Conservation (phyloP, 2,797 vertebrate species). For the Leptoclinus maculatus region DNA sequence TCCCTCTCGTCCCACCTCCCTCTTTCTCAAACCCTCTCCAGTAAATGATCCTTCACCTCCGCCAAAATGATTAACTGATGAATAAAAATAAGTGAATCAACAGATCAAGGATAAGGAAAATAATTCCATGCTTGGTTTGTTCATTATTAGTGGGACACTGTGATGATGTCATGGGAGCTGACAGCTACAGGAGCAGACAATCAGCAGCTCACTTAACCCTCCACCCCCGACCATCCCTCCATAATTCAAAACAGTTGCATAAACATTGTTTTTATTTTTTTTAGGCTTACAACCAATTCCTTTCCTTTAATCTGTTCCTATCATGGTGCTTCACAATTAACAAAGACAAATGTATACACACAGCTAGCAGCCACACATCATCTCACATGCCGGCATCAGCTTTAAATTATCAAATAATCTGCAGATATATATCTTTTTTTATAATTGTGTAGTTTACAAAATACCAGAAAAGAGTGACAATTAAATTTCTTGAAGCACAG, state of each 20-base stretch:
- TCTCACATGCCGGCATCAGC: background rate
- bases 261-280: constrained; percentile 64
- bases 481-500: background rate
- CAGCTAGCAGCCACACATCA: background rate
- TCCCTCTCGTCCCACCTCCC: constrained; percentile 3
- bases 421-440: too few species aligned
- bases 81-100: background rate
- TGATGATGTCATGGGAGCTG: constrained; percentile 49
- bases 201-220: constrained; percentile 48
- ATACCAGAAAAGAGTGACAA: background rate
- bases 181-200: constrained; percentile 39
- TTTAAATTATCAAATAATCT: background rate
- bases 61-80: background rate
- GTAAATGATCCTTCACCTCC: constrained; percentile 14
- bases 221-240: constrained; percentile 39
- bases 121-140: constrained; percentile 16
- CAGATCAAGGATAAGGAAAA: constrained; percentile 15
- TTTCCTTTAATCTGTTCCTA: constrained; percentile 13
- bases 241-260: constrained; percentile 70
- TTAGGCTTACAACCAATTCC: constrained; percentile 18
- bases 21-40: constrained; percentile 19
- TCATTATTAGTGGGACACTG: constrained; percentile 32
- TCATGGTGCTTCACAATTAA: constrained; percentile 32
- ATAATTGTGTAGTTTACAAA: background rate
- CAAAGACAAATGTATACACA: constrained; percentile 4